Percentiles rank a stretch among this genome's conserved stretches.
phyloP scores from a whole-genome alignment of 2,888 invertebrate species.

The Nezara viridula region DNA sequence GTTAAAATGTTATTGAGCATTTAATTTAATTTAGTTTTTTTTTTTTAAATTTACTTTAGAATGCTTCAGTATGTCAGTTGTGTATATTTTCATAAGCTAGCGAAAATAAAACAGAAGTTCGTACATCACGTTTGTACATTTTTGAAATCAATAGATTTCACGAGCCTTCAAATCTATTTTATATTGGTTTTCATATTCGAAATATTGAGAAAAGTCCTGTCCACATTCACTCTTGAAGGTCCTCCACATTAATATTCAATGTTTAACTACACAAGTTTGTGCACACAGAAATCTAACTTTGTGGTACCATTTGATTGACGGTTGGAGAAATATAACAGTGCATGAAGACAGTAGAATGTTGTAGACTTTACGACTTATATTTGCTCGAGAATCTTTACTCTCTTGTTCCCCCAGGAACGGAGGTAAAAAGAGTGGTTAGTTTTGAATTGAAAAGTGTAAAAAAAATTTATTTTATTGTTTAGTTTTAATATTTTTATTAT shows the following conservation, averaged over 20 bases:
- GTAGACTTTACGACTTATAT: neutral
- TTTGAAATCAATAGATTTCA: too few species aligned
- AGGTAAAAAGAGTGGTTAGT: neutral
- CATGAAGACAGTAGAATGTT: neutral
- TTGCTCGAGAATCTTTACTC: neutral
- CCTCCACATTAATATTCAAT: neutral
- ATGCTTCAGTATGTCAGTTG: too few species aligned
- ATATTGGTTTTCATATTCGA: neutral
- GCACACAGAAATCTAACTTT: neutral
- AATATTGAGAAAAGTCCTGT: neutral
- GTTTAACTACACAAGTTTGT: neutral
- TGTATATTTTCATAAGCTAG: too few species aligned
- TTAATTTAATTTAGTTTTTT: too few species aligned
- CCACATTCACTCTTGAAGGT: neutral
- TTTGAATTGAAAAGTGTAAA: neutral
- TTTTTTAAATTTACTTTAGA: too few species aligned
- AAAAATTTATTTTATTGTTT: neutral
- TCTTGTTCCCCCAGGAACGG: neutral
- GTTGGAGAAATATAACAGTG: neutral
- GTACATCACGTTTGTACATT: too few species aligned
- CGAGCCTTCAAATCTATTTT: neutral
- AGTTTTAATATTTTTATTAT: neutral
- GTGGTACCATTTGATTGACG: neutral
- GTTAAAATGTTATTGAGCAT: too few species aligned
- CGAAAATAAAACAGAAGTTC: too few species aligned